These are phyloP conservation scores for Ispidina lecontei DNA, from an alignment of 2,797 vertebrate species.

Conservation along the genomic window DNA sequence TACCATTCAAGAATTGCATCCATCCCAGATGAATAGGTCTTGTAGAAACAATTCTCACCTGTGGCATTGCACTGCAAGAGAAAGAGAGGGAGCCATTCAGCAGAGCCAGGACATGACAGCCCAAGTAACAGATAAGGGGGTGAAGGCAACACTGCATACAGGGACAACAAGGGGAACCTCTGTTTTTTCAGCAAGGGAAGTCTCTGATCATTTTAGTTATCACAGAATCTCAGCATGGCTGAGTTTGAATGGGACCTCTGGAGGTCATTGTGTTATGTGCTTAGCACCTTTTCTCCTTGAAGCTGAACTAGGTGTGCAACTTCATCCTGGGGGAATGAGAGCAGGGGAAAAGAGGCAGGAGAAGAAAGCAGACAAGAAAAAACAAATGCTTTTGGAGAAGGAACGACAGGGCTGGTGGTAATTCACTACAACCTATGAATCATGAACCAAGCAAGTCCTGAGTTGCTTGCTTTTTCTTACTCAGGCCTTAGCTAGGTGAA, in stretches of 20 bases:
- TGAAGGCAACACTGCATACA: not conserved
- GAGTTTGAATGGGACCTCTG: not conserved
- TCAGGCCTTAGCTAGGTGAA: not conserved
- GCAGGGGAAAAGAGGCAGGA: not conserved
- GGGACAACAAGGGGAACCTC: not conserved
- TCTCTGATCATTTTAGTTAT: not conserved
- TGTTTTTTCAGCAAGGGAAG: not conserved
- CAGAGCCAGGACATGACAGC: not conserved
- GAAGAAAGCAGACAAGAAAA: not conserved
- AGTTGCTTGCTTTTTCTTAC: not conserved
- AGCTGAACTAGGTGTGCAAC: not conserved
- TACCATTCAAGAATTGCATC: slow-evolving; percentile 71
- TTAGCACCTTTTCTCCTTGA: not conserved
- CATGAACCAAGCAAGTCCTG: not conserved
- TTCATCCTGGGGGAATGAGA: not conserved
- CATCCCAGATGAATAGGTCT: slow-evolving; percentile 50
- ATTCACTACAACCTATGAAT: not conserved
- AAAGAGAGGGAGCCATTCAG: not conserved
- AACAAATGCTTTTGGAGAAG: not conserved
- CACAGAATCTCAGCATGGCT: not conserved
- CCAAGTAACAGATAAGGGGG: not conserved
- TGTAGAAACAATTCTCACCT: slow-evolving; percentile 65
- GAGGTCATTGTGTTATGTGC: not conserved
- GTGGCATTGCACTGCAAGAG: slow-evolving; percentile 69
- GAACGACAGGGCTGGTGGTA: not conserved